A percentile compares a stretch with the other conserved stretches of the same genome.
Evolutionary conservation across 2,113 vertebrate genomes (phyloP).

Genomic region (Sciurus niger): DNA sequence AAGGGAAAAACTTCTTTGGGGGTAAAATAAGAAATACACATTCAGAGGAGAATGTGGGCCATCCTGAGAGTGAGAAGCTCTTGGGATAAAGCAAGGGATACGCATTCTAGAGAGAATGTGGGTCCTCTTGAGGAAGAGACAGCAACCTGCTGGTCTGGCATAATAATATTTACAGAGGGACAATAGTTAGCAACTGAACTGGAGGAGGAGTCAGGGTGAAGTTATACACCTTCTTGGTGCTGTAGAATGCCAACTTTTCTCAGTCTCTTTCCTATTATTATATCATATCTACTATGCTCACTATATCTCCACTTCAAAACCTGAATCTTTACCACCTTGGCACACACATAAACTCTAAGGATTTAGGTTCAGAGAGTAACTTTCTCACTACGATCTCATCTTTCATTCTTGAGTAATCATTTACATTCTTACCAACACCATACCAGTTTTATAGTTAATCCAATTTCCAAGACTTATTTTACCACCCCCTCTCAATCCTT

Average conservation of each 20-base stretch:
- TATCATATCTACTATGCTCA: neutral
- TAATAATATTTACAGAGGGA: too few species aligned
- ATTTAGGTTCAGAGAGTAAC: slow-evolving; percentile 2
- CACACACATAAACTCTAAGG: neutral
- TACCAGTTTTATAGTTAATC: neutral
- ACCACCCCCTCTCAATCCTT: neutral
- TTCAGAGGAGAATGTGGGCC: too few species aligned
- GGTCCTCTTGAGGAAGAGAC: too few species aligned
- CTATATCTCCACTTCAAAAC: neutral
- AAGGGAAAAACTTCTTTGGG: too few species aligned
- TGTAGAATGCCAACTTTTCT: neutral
- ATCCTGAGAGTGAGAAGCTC: too few species aligned
- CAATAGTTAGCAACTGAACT: too few species aligned
- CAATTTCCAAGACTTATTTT: neutral
- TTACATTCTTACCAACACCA: neutral
- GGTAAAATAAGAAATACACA: too few species aligned
- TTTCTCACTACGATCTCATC: neutral
- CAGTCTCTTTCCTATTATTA: neutral
- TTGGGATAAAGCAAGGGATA: too few species aligned
- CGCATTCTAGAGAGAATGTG: too few species aligned
- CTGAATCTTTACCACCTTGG: neutral
- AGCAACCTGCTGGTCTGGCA: too few species aligned
- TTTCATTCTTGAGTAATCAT: slow-evolving; percentile 3
- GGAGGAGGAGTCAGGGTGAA: too few species aligned
- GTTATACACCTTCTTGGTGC: too few species aligned